Evolutionary conservation across 2,797 vertebrate species (phyloP), one percentile per base, ranked within the genome.

Genomic region (Phoeniculus purpureus): DNA sequence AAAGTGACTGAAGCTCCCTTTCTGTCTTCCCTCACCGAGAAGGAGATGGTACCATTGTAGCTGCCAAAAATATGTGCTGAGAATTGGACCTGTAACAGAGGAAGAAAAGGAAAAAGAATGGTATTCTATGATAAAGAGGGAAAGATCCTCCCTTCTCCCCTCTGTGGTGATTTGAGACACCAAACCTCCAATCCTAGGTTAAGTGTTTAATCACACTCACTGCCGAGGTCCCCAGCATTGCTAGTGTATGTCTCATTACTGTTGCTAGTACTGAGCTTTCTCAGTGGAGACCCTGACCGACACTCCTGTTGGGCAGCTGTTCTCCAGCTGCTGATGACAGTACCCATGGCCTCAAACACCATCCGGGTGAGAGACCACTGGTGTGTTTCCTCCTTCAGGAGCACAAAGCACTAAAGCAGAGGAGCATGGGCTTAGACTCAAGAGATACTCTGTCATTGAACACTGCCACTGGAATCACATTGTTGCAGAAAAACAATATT

Each of bases 1-100:
- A 95, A 82, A 16, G 92, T 71, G 4, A 56, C 20, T 43, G 26
- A 56, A 34, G 40, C 45, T n/a, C 94, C 96, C 29, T 93, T 94
- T 19, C 94, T 97, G 68, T 98, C 98, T 79, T 98, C 97, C n/a
- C 60, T 85, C 72, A 98, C 88, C n/a, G 97, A 97, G 87, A 99
- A 96, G 75, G 97, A 91, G 87, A 99, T 56, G 2, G 98, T 98
- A 40, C 98, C 98, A 59, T 98, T 98, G 87, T 98, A 98, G 89
- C 81, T 89, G 26, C 98, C 98, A 75, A 97, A 97, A 45, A 99
- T 54, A 85, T 98, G 98, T 50, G 98, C 93, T 58, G 98, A 98
- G 90, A 99, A 98, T 59, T 94, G 98, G 92, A 99, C 90, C 98
- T 99, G 85, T 67, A 96, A 90, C 47, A 81, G 67, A 91, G 34